A percentile compares a stretch with the other conserved stretches of the same genome.
Evolutionary conservation across 2,113 vertebrate species (phyloP).

Genomic region (Madoqua kirkii): DNA sequence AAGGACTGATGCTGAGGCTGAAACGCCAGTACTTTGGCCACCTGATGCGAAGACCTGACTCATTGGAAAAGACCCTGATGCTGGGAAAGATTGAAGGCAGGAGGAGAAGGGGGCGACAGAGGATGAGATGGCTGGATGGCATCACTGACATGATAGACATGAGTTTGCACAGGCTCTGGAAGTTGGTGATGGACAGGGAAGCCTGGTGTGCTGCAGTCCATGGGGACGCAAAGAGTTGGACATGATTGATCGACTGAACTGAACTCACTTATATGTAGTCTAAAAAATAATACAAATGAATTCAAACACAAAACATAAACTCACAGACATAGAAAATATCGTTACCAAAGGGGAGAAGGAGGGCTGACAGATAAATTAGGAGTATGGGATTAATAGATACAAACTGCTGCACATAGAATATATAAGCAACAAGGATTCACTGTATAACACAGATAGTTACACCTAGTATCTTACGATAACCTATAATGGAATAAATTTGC

Average conservation of each 20-base stretch:
- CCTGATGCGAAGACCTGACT: neutral
- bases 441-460: neutral
- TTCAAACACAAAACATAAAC: neutral
- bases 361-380: neutral
- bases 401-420: neutral
- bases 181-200: neutral
- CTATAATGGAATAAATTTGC: neutral
- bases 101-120: neutral
- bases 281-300: neutral
- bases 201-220: neutral
- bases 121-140: neutral
- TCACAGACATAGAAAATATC: neutral
- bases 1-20: neutral
- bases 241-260: accelerated
- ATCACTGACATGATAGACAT: neutral
- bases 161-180: neutral
- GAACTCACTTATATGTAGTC: neutral
- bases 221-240: accelerated
- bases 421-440: neutral
- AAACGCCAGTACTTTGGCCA: neutral
- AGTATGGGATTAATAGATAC: neutral
- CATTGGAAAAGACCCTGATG: neutral
- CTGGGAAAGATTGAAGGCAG: neutral
- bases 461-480: neutral
- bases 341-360: neutral